Evolutionary conservation across 1,140 invertebrate genomes (phyloP), one percentile per base, ranked within the genome.

Genomic region (Orius laevigatus): DNA sequence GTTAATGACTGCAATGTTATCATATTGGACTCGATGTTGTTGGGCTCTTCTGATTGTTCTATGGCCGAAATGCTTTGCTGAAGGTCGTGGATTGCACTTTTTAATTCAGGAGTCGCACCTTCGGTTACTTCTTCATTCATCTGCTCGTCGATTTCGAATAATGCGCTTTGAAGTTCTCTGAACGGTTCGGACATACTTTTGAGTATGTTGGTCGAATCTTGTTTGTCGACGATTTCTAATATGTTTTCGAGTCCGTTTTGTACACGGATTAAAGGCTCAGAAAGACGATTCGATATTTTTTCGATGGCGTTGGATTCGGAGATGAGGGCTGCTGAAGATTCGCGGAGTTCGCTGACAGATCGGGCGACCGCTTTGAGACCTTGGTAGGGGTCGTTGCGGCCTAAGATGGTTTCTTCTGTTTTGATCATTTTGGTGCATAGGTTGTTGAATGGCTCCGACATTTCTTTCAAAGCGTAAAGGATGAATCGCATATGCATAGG

Each of bases 131-230:
- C 35, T 51, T 54, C 51, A 50, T 45, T 36, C 34, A 35, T 32
- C 16, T 39, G 33, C 2, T 19, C 46, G 41, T 52, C 51, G 9
- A 53, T 51, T 31, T 58, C 49, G 32, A 55, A 40, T n/a, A 60
- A 40, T n/a, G 53, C 51, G 46, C 57, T 57, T 48, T 60, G 54
- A n/a, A 60, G 43, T 48, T 50, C 55, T 14, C 54, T 53, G 19
- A 58, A 53, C 14, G 55, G 51, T 42, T 58, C 54, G 12, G 51
- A 52, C 35, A 61, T 43, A 34, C 45, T 52, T 43, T 56, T 59
- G 8, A 59, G 32, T 16, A 48, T 51, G 39, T 55, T 53, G 3
- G 39, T n/a, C 40, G 50, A 49, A 43, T 58, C 55, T 52, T 56
- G 44, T 32, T 55, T 52, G 39, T 54, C 42, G 2, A 57, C 44